Percentiles rank a stretch among this genome's conserved stretches.
Evolutionary conservation across 2,888 invertebrate species (phyloP).

Genomic region (Zhuqinia jingwanae): DNA sequence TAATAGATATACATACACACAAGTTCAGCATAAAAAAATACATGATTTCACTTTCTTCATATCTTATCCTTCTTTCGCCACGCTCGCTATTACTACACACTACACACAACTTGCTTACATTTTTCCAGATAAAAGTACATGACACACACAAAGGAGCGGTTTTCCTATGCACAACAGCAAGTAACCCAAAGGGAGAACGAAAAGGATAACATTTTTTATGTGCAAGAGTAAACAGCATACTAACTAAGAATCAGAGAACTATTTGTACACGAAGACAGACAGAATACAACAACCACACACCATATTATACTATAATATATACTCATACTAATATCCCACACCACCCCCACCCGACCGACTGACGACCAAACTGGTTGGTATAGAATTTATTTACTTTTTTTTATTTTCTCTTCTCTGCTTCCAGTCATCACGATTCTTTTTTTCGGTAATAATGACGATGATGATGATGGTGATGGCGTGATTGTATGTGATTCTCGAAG

Average conservation of each 20-base stretch:
- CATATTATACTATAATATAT: background rate
- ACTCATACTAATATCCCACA: background rate
- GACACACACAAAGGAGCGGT: constrained; percentile 3
- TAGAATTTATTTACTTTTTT: constrained; percentile 23
- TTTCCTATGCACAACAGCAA: no score
- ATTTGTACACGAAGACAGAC: constrained; percentile 23
- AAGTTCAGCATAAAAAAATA: background rate
- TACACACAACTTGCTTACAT: no score
- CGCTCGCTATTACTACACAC: background rate
- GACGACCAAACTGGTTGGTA: constrained; percentile 22
- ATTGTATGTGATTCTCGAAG: constrained; percentile 60
- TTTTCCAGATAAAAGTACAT: constrained; percentile 15
- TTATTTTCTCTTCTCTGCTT: constrained; percentile 34
- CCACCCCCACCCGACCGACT: background rate
- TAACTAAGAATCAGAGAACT: background rate
- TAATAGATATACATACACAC: no score
- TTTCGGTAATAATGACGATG: background rate
- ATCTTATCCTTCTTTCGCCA: background rate
- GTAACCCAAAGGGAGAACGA: background rate
- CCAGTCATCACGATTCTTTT: constrained; percentile 52
- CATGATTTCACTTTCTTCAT: constrained; percentile 59
- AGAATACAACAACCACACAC: background rate
- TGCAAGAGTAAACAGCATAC: background rate
- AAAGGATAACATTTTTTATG: constrained; percentile 16
- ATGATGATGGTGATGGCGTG: constrained; percentile 60